These are phyloP conservation scores for Centropyge bicolor DNA, from an alignment of 2,797 vertebrate species.

Conservation along the genomic window DNA sequence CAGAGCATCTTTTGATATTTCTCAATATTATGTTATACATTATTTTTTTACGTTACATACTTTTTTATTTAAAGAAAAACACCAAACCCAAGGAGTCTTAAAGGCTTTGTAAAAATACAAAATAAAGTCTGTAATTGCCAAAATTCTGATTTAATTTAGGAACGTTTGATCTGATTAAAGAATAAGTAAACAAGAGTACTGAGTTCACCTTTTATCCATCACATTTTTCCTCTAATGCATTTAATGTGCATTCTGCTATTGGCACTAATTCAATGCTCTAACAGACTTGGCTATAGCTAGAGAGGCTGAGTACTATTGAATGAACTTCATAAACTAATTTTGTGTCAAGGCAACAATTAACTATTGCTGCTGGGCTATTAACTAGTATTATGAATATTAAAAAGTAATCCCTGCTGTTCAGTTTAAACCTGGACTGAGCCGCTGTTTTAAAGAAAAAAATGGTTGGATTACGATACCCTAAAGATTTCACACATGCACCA, in stretches of 20 bases:
- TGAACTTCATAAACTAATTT: not conserved
- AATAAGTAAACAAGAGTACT: not conserved
- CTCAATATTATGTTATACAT: too few relatives aligned
- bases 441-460: conserved; percentile 46
- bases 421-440: conserved; percentile 45
- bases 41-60: too few relatives aligned
- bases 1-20: not conserved
- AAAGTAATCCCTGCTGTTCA: conserved; percentile 50
- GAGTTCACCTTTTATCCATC: not conserved
- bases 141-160: not conserved
- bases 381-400: conserved; percentile 60
- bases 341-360: conserved; percentile 15
- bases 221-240: conserved; percentile 1
- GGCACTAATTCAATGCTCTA: not conserved
- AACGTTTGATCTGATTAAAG: not conserved
- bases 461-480: conserved; percentile 55
- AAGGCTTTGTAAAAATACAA: not conserved
- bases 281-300: not conserved
- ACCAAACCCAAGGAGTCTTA: too few relatives aligned
- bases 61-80: too few relatives aligned
- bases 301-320: not conserved
- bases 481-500: conserved; percentile 39
- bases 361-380: conserved; percentile 40
- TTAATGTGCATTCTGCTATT: not conserved
- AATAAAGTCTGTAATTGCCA: not conserved